Evolutionary conservation across 2,113 vertebrate species (phyloP).

Genomic region (Miniopterus natalensis): DNA sequence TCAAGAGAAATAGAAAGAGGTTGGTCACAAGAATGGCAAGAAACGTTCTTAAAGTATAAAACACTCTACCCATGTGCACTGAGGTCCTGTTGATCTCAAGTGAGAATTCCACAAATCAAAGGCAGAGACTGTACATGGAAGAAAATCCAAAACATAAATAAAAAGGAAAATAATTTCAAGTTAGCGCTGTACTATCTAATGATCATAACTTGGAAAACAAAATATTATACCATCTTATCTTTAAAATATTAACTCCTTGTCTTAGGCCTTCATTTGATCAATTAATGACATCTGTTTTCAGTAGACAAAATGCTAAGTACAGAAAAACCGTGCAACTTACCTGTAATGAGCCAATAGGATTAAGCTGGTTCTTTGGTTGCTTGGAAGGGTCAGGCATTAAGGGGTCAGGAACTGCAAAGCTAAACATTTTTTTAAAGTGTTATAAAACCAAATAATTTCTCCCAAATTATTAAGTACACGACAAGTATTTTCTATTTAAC

Average conservation of each 20-base stretch:
- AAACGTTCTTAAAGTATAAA: conserved; percentile 63
- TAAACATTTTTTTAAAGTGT: conserved; percentile 76
- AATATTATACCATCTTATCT: background rate
- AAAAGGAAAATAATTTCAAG: conserved; percentile 59
- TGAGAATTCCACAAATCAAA: conserved; percentile 65
- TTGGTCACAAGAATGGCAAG: conserved; percentile 45
- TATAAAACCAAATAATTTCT: conserved; percentile 63
- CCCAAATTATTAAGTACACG: background rate
- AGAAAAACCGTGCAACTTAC: conserved; percentile 73
- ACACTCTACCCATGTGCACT: conserved; percentile 43
- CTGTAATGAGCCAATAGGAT: conserved; percentile 87
- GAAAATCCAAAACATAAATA: conserved; percentile 51
- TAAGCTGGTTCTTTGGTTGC: conserved; percentile 85
- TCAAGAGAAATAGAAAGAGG: conserved; percentile 66
- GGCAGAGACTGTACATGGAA: conserved; percentile 55
- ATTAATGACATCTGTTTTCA: background rate
- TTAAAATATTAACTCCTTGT: conserved; percentile 55
- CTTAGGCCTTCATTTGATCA: background rate
- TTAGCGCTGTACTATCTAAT: conserved; percentile 49
- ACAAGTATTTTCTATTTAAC: background rate
- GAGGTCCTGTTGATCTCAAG: conserved; percentile 54
- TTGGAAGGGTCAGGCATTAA: conserved; percentile 83
- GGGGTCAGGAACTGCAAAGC: conserved; percentile 86
- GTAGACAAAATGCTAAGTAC: conserved; percentile 48
- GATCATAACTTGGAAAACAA: conserved; percentile 35